phyloP scores from a whole-genome alignment of 2,797 vertebrate species.

The Euthynnus affinis region DNA sequence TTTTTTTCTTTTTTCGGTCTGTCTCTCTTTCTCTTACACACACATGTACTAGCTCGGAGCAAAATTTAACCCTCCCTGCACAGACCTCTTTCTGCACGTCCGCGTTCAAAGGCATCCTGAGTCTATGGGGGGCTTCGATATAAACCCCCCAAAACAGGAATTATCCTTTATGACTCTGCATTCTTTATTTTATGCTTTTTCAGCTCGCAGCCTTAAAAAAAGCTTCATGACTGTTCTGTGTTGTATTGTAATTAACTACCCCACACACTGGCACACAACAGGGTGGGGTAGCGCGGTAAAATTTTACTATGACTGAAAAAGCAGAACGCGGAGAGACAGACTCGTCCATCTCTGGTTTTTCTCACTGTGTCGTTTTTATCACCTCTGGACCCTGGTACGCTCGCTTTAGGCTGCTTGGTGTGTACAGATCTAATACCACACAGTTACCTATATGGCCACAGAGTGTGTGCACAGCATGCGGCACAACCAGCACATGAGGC shows the following conservation, averaged over 20 bases:
- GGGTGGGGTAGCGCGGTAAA: slow-evolving; percentile 74
- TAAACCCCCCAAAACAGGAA: slow-evolving; percentile 77
- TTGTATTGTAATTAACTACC: slow-evolving; percentile 81
- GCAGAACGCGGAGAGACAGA: slow-evolving; percentile 62
- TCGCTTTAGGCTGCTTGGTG: slow-evolving; percentile 60
- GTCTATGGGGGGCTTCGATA: slow-evolving; percentile 79
- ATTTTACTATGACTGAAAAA: slow-evolving; percentile 80
- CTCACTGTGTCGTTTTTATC: slow-evolving; percentile 86
- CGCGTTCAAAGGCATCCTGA: slow-evolving; percentile 78
- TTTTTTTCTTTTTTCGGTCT: neutral
- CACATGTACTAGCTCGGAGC: slow-evolving; percentile 43
- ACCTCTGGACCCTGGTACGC: slow-evolving; percentile 70
- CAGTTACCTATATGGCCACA: slow-evolving; percentile 57
- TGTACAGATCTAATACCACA: slow-evolving; percentile 64
- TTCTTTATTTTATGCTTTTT: slow-evolving; percentile 85
- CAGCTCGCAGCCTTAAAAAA: slow-evolving; percentile 63
- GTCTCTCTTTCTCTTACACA: slow-evolving; percentile 33
- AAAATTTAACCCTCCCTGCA: slow-evolving; percentile 49
- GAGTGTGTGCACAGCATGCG: slow-evolving; percentile 33
- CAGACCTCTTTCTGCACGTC: slow-evolving; percentile 57
- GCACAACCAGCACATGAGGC: slow-evolving; percentile 35
- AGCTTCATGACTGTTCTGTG: slow-evolving; percentile 70
- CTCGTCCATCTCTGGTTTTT: slow-evolving; percentile 83
- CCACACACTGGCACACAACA: slow-evolving; percentile 75
- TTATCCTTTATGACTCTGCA: slow-evolving; percentile 83